Percentiles rank a stretch among this genome's conserved stretches.
These are phyloP conservation scores for Hypercompe scribonia DNA, from an alignment of 2,888 invertebrate species.

Conservation along the genomic window DNA sequence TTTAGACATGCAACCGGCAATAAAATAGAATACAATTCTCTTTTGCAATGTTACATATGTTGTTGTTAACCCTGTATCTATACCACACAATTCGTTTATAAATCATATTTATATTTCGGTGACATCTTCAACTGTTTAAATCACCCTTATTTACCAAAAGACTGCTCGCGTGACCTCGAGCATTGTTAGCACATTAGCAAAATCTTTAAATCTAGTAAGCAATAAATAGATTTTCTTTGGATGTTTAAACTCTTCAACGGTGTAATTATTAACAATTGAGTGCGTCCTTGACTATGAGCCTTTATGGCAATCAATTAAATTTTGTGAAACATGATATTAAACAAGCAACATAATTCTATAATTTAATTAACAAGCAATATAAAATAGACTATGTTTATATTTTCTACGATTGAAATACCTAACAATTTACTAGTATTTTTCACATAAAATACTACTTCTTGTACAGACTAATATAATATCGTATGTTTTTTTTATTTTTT, in stretches of 20 bases:
- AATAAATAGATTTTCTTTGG: not conserved
- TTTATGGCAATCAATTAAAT: slow-evolving; percentile 8
- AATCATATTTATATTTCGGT: not conserved
- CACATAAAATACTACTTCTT: not conserved
- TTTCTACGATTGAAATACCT: not conserved
- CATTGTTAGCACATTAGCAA: not conserved
- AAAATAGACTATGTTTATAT: not conserved
- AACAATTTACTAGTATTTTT: slow-evolving; percentile 3
- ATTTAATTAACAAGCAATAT: too few relatives aligned
- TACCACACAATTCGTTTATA: not conserved
- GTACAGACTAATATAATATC: slow-evolving; percentile 3
- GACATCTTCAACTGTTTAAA: not conserved
- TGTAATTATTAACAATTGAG: slow-evolving; percentile 4
- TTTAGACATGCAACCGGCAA: not conserved
- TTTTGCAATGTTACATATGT: not conserved
- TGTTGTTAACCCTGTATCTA: not conserved
- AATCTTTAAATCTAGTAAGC: not conserved
- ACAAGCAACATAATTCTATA: not conserved
- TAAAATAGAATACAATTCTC: not conserved
- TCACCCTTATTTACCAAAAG: not conserved
- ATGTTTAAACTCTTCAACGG: not conserved
- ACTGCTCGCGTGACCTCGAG: not conserved
- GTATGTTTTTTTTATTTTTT: too few relatives aligned
- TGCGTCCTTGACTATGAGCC: not conserved
- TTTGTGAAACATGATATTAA: not conserved